Base-by-base conservation (phyloP, 2,888 invertebrate species). In the Scelioninae gen. 2 region DNA sequence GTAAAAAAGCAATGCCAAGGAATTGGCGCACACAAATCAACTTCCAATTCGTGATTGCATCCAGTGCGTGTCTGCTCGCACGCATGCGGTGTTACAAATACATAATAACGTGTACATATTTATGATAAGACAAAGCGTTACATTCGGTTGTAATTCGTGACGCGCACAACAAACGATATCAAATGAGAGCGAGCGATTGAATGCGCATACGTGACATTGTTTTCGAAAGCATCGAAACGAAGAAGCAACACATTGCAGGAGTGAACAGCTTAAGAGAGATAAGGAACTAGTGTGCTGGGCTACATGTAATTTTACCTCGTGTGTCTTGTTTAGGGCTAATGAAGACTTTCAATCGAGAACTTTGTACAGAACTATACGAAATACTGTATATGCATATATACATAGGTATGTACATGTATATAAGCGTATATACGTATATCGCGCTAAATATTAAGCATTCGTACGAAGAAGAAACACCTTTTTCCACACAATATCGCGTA, bases 301-400 rank as follows among this genome's bases (percentile, higher is more conserved):
- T 78, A 68, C 43, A 74, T 75, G 64, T 79, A 79, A 80, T 81
- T 81, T 84, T 82, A 83, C 83, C 84, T 84, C 83, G 84, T 83
- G 84, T 84, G 84, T 84, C 85, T 85, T 85, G 83, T 83, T 82
- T 79, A 82, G 79, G 80, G 80, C 80, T 82, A 81, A 83, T 77
- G 75, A 80, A 80, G 78, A 81, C 80, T 83, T 79, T 81, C 81
- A 82, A 83, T 82, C 81, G 82, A 84, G 81, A 82, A 84, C 84
- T 85, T 85, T 85, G 85, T 85, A 85, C 84, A 85, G 84, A 80
- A 82, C 79, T 80, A 80, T 80, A 81, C 78, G 78, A 78, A 79
- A 78, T 78, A 74, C 73, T 68, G 70, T 70, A 74, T 75, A 76
- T 75, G 61, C 68, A 72, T 50, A 58, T 67, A 63, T 75, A 69